Evolutionary conservation across 2,113 vertebrate genomes (phyloP).

Genomic region (Notiomystis cincta): DNA sequence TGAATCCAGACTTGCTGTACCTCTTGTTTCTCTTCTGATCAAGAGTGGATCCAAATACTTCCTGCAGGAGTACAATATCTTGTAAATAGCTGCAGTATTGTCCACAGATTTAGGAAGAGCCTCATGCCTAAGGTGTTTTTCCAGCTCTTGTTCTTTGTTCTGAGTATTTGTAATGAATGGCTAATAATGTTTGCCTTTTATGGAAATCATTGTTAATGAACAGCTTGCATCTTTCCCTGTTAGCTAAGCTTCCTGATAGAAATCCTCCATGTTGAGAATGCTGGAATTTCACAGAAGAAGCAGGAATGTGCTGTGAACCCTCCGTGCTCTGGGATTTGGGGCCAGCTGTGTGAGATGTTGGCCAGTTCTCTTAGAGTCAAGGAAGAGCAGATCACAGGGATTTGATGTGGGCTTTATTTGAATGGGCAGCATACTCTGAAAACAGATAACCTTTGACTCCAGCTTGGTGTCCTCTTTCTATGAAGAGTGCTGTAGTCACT

Average conservation of each 20-base stretch:
- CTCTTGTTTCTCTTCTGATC: not conserved
- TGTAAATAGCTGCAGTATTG: not conserved
- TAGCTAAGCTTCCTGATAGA: not conserved
- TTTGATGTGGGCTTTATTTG: not conserved
- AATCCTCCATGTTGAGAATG: not conserved
- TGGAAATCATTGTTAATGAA: not conserved
- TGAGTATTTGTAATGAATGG: not conserved
- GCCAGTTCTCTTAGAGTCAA: not conserved
- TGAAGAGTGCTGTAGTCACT: not conserved
- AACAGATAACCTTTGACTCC: conserved; percentile 57
- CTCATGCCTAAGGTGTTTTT: not conserved
- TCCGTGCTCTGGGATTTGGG: not conserved
- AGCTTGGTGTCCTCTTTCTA: not conserved
- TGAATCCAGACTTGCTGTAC: not conserved
- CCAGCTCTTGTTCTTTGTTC: not conserved
- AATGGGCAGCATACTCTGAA: not conserved
- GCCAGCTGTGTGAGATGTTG: conserved; percentile 10
- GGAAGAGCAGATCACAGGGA: conserved; percentile 16
- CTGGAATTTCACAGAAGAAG: not conserved
- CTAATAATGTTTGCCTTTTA: not conserved
- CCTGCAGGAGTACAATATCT: not conserved
- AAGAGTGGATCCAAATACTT: not conserved
- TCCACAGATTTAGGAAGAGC: not conserved
- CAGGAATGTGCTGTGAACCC: conserved; percentile 1
- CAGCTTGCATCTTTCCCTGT: not conserved